phyloP scores from a whole-genome alignment of 2,113 vertebrate species.

The Anser brachyrhynchus region DNA sequence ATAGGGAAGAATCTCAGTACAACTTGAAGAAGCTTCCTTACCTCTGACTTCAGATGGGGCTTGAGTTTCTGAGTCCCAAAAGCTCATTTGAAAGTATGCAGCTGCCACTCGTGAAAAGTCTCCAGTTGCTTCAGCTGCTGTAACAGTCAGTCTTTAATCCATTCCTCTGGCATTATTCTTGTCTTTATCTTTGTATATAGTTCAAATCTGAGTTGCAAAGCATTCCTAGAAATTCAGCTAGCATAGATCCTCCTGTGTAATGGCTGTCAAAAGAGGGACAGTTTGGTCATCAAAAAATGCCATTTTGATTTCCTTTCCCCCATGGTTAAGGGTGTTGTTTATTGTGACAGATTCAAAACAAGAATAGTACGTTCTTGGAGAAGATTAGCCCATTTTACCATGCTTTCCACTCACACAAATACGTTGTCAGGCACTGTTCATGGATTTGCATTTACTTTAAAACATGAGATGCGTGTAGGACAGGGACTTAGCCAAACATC shows the following conservation, averaged over 20 bases:
- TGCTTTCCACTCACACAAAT: not conserved
- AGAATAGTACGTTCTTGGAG: accelerated
- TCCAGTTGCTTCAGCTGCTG: not conserved
- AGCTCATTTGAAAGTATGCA: not conserved
- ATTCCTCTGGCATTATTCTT: not conserved
- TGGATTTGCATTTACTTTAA: not conserved
- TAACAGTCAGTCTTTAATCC: not conserved
- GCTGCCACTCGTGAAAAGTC: not conserved
- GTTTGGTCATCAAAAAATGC: not conserved
- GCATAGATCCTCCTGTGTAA: not conserved
- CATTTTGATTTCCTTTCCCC: not conserved
- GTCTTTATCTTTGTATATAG: not conserved
- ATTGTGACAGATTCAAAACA: not conserved
- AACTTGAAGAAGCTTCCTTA: not conserved
- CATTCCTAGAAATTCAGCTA: not conserved
- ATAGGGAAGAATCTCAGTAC: not conserved
- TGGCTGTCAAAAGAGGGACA: not conserved
- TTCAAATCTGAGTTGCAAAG: not conserved
- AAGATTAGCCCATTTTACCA: not conserved
- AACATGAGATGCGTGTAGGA: not conserved
- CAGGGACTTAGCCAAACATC: not conserved
- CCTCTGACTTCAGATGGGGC: not conserved
- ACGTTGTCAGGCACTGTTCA: accelerated
- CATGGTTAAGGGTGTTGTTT: not conserved
- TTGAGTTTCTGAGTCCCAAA: not conserved